Percentiles rank a stretch among this genome's conserved stretches.
Evolutionary conservation across 2,113 vertebrate species (phyloP).

Genomic region (Bungarus multicinctus): DNA sequence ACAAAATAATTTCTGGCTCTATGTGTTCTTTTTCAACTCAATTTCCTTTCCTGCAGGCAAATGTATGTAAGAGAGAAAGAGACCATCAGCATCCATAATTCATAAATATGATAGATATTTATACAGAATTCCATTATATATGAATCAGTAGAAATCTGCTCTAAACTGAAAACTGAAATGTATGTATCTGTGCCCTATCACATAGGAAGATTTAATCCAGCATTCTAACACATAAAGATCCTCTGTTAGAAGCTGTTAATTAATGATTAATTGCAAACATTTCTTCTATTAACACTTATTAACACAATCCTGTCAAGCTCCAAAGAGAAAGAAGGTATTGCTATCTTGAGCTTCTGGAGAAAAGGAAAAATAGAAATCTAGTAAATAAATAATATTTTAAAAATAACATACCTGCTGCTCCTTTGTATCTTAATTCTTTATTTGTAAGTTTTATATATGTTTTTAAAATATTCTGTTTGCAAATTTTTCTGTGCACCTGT

Average conservation of each 20-base stretch:
- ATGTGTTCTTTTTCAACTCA: background rate
- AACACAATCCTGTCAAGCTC: background rate
- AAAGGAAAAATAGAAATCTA: background rate
- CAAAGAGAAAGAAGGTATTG: background rate
- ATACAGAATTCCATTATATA: background rate
- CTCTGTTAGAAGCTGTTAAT: fast-evolving
- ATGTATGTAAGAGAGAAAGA: background rate
- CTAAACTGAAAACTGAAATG: background rate
- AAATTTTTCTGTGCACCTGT: background rate
- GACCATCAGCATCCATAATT: background rate
- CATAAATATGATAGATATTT: background rate
- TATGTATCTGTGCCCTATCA: background rate
- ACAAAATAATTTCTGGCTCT: background rate
- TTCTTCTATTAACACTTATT: background rate
- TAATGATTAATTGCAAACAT: fast-evolving
- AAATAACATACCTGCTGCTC: background rate
- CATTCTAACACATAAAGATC: background rate
- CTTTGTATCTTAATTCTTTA: background rate
- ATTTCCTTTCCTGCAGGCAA: background rate
- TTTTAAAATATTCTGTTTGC: background rate
- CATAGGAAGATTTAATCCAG: background rate
- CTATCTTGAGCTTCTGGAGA: background rate
- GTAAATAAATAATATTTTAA: slow-evolving; percentile 1
- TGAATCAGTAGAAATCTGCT: background rate
- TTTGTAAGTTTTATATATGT: slow-evolving; percentile 20